These are phyloP conservation scores for Leptopterna dolabrata DNA, from an alignment of 2,888 invertebrate species.

Conservation along the genomic window DNA sequence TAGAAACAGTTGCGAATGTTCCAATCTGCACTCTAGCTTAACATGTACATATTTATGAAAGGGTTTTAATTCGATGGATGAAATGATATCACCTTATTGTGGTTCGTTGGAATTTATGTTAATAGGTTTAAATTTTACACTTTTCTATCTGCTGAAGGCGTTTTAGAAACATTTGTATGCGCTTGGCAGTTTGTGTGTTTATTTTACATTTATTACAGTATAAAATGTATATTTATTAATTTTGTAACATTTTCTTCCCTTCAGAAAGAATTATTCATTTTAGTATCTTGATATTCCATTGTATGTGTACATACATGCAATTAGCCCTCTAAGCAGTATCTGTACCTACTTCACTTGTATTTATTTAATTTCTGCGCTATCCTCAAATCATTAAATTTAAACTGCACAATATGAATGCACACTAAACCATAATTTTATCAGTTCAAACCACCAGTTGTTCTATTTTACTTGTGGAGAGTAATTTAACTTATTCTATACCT, in stretches of 20 bases:
- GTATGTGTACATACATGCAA: not conserved
- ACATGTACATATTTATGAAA: slow-evolving; percentile 9
- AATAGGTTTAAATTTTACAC: slow-evolving; percentile 39
- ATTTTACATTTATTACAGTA: slow-evolving; percentile 1
- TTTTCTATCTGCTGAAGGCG: slow-evolving; percentile 44
- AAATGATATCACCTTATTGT: not conserved
- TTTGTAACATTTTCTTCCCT: not conserved
- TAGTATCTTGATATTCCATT: not conserved
- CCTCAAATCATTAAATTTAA: not conserved
- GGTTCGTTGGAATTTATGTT: slow-evolving; percentile 39
- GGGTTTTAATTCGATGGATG: not conserved
- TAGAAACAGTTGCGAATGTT: slow-evolving; percentile 4
- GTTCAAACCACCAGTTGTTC: slow-evolving; percentile 18
- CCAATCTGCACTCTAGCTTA: slow-evolving; percentile 12
- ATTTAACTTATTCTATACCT: not conserved
- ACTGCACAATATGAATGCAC: slow-evolving; percentile 13
- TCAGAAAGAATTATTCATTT: not conserved
- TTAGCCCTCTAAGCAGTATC: not conserved
- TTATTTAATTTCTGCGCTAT: not conserved
- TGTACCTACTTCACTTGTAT: not conserved
- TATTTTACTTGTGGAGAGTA: not conserved
- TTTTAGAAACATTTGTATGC: slow-evolving; percentile 14
- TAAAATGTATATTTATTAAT: not conserved
- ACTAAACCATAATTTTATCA: slow-evolving; percentile 2
- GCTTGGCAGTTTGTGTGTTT: slow-evolving; percentile 38